A percentile compares a stretch with the other conserved stretches of the same genome.
These are phyloP conservation scores for Bolborhynchus lineola DNA, from an alignment of 2,113 vertebrate genomes.

Conservation along the genomic window DNA sequence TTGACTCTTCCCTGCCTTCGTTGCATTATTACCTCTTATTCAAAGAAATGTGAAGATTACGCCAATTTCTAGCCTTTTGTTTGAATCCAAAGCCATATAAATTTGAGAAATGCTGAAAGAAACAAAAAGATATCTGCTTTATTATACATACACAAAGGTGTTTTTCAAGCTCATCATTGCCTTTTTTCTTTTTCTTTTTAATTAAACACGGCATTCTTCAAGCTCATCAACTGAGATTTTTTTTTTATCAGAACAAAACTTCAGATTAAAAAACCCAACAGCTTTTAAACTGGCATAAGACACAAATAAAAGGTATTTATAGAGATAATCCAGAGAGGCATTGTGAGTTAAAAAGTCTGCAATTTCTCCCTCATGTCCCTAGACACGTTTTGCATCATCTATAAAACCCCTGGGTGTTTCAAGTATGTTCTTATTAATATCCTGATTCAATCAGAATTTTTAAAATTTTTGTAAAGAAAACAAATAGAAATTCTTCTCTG, in stretches of 20 bases:
- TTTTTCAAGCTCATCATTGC: background rate
- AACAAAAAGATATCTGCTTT: background rate
- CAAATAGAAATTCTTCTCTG: background rate
- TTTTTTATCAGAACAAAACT: background rate
- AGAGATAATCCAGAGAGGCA: background rate
- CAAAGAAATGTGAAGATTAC: background rate
- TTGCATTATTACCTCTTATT: conserved; percentile 54
- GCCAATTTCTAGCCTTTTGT: background rate
- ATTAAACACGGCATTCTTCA: background rate
- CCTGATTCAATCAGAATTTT: background rate
- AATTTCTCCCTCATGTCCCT: background rate
- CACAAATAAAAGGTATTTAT: background rate
- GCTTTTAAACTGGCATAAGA: background rate
- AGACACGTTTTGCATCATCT: background rate
- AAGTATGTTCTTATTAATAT: background rate
- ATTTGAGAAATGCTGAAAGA: conserved; percentile 58
- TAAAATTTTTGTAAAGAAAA: background rate
- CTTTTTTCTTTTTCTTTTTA: background rate
- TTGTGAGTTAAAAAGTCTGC: background rate
- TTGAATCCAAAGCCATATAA: background rate
- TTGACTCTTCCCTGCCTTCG: conserved; percentile 75
- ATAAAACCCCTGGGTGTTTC: background rate
- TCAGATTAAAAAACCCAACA: background rate
- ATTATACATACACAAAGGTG: background rate
- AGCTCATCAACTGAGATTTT: background rate